phyloP scores from a whole-genome alignment of 92 coral and sea anemone species.

The Scolanthus callimorphus region DNA sequence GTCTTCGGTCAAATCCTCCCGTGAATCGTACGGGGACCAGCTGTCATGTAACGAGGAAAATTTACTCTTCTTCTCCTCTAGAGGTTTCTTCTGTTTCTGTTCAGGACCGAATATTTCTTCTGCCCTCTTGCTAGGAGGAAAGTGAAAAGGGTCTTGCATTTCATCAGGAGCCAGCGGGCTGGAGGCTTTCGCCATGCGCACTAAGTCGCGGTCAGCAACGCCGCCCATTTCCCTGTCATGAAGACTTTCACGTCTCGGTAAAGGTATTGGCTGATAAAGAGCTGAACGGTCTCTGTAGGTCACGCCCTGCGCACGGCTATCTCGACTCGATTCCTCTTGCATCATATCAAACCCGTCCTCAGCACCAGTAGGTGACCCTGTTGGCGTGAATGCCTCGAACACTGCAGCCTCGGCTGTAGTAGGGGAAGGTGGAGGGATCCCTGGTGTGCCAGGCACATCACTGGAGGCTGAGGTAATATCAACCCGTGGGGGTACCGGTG shows the following conservation, averaged over 20 bases:
- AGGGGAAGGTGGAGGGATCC: slow-evolving; percentile 90
- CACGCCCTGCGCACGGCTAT: not conserved
- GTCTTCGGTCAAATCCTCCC: slow-evolving; percentile 44
- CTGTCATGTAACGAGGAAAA: slow-evolving; percentile 55
- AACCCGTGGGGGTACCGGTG: slow-evolving; percentile 17
- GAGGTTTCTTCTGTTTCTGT: not conserved
- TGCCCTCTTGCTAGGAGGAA: slow-evolving; percentile 24
- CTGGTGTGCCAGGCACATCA: slow-evolving; percentile 62
- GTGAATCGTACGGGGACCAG: slow-evolving; percentile 53
- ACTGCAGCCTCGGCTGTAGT: slow-evolving; percentile 67
- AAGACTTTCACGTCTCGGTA: slow-evolving; percentile 63
- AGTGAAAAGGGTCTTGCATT: slow-evolving; percentile 66
- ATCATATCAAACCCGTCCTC: not conserved
- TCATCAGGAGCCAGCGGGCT: slow-evolving; percentile 9
- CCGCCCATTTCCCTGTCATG: slow-evolving; percentile 23
- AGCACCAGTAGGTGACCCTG: not conserved
- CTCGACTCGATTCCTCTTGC: no score
- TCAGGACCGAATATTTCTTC: not conserved
- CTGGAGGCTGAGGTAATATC: slow-evolving; percentile 43
- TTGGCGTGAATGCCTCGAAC: slow-evolving; percentile 38
- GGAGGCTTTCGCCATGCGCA: not conserved
- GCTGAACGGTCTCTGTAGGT: not conserved
- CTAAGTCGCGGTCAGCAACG: not conserved
- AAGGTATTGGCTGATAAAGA: slow-evolving; percentile 10
- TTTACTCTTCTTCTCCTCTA: slow-evolving; percentile 11